Percentiles rank a stretch among this genome's conserved stretches.
Evolutionary conservation across 2,113 vertebrate species (phyloP).

Genomic region (Azemiops feae): DNA sequence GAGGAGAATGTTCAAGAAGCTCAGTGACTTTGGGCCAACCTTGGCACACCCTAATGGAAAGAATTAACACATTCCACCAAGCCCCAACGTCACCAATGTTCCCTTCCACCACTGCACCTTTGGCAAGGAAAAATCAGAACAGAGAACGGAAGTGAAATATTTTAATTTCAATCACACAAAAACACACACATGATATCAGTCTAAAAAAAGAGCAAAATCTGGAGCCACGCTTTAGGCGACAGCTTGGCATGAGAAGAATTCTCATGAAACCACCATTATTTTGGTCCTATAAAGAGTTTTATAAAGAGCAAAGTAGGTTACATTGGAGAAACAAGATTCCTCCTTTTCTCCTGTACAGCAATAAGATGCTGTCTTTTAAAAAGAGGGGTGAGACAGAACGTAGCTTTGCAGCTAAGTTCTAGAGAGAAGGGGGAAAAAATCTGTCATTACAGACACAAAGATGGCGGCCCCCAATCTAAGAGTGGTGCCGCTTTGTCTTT

Average conservation of each 20-base stretch:
- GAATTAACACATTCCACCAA: neutral
- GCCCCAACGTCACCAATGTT: too few relatives aligned
- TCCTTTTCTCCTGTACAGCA: neutral
- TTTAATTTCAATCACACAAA: conserved; percentile 33
- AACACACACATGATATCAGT: conserved; percentile 9
- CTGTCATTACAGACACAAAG: neutral
- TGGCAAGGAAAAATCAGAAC: neutral
- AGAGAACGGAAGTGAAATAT: neutral
- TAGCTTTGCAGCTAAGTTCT: neutral
- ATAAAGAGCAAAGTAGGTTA: neutral
- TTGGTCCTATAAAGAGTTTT: conserved; percentile 24
- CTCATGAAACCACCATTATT: neutral
- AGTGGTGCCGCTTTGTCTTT: neutral
- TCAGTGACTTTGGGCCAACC: neutral
- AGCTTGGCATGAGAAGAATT: neutral
- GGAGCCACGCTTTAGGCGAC: neutral
- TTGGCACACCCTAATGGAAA: neutral
- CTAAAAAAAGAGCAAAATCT: neutral
- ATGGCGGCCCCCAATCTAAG: neutral
- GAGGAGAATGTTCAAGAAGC: neutral
- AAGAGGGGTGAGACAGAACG: neutral
- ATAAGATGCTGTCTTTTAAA: neutral
- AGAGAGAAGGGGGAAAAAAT: neutral
- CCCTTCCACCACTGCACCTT: neutral
- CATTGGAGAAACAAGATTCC: neutral